Evolutionary conservation across 2,888 invertebrate genomes (phyloP), one percentile per base, ranked within the genome.

Genomic region (Polymixis flavicincta): DNA sequence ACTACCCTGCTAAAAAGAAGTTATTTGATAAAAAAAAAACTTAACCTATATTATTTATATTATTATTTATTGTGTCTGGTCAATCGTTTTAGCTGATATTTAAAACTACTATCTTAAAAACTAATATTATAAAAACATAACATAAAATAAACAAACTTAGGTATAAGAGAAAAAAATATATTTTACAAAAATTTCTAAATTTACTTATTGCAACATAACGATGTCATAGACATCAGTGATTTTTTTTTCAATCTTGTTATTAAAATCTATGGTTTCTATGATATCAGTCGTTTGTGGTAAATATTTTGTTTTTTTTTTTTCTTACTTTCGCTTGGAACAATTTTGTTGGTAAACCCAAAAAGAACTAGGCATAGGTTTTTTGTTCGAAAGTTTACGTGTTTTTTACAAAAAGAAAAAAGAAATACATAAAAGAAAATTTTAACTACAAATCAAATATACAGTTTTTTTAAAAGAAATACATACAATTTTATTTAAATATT

Each of bases 151-250:
- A 78, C 67, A 74, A 84, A 82, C 81, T 77, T 82, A 84, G 28
- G 14, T 19, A 6, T 84, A 82, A 71, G 75, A 84, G 72, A 84
- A 87, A 89, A 89, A 88, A 89, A 89, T 81, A 90, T 93, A 92
- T 92, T 91, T 92, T 93, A 94, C 91, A 94, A 90, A 92, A 92
- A 82, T 70, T 72, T 85, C 86, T 90, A 87, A 87, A 85, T 88
- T 91, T 93, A 94, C 92, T 94, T 95, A 95, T 95, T 95, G 95
- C 95, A 95, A 94, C 93, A 79, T 84, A 78, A 85, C 92, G 91
- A 92, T 89, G 92, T 92, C 93, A 89, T 88, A 88, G 92, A 93
- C 93, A 92, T 89, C 92, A 88, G 65, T 72, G 72, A 28, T 81
- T 79, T 85, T 86, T 85, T 85, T 89, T 84, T 87, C 82, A 76